These are phyloP conservation scores for Apocrypta bakeri DNA, from an alignment of 1,140 invertebrate species.

Conservation along the genomic window DNA sequence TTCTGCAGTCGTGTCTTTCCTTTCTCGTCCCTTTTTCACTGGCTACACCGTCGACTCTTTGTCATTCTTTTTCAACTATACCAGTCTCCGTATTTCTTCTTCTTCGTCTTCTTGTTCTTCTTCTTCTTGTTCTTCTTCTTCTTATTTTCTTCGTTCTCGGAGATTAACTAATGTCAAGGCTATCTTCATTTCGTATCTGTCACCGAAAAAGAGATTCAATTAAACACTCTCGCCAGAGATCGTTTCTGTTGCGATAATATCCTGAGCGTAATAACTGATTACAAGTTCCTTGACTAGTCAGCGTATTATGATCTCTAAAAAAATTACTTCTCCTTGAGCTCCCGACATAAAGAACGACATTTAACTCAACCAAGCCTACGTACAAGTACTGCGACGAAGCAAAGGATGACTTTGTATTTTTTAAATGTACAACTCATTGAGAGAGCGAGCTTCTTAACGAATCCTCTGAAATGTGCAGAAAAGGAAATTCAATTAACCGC, in stretches of 20 bases:
- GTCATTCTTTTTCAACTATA: conserved; percentile 38
- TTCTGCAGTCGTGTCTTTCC: conserved; percentile 32
- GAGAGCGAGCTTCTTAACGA: conserved; percentile 21
- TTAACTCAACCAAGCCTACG: too few species aligned
- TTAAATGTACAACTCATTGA: not conserved
- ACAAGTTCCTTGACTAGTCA: not conserved
- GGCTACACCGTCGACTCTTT: not conserved
- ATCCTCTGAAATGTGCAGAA: conserved; percentile 22
- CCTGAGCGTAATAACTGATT: not conserved
- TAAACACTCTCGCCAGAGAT: conserved; percentile 9
- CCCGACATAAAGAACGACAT: too few species aligned
- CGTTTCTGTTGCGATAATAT: too few species aligned
- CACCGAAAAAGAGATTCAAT: conserved; percentile 14
- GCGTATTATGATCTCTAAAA: too few species aligned
- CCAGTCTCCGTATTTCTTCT: conserved; percentile 30
- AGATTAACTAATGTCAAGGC: conserved; percentile 48
- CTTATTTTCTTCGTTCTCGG: not conserved
- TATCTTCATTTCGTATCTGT: conserved; percentile 45
- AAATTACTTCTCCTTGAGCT: too few species aligned
- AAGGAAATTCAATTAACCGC: conserved; percentile 42
- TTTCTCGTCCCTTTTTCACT: conserved; percentile 45
- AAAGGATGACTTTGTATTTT: conserved; percentile 10
- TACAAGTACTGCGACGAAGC: not conserved
- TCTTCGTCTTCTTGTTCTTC: not conserved
- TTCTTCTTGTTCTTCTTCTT: not conserved